phyloP scores from a whole-genome alignment of 1,140 invertebrate genomes.

The Musca domestica region DNA sequence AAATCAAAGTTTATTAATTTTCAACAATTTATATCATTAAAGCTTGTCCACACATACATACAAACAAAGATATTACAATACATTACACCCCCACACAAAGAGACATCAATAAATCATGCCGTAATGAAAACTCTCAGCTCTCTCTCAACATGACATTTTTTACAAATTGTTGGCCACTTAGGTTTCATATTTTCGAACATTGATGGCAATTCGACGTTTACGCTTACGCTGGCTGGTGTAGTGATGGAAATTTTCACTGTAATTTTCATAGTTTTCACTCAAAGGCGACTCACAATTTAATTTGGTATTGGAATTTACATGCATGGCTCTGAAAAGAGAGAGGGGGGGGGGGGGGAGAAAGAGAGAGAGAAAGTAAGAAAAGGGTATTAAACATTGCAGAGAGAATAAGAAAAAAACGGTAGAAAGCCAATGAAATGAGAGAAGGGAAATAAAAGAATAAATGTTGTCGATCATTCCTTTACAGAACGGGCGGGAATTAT shows the following conservation, averaged over 20 bases:
- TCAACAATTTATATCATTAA: no score
- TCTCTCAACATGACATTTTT: background rate
- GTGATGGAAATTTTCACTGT: slow-evolving; percentile 24
- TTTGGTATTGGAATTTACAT: no score
- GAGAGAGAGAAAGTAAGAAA: background rate
- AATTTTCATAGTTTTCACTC: background rate
- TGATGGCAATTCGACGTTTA: slow-evolving; percentile 27
- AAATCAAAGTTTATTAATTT: no score
- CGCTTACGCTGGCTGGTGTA: slow-evolving; percentile 24
- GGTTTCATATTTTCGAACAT: slow-evolving; percentile 29
- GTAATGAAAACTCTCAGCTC: background rate
- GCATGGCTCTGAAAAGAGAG: slow-evolving; percentile 8
- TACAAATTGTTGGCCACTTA: slow-evolving; percentile 12
- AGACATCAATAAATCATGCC: background rate
- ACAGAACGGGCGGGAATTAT: no score
- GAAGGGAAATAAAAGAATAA: no score
- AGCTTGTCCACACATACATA: background rate
- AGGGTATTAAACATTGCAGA: no score
- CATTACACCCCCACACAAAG: background rate
- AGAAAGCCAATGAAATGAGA: no score
- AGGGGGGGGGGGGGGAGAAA: no score
- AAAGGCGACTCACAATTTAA: background rate
- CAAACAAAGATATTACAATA: slow-evolving; percentile 14
- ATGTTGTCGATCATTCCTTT: no score
- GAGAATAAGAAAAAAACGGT: no score